Conservation (phyloP, 23 tunicate genomes). For the Ciona savignyi region DNA sequence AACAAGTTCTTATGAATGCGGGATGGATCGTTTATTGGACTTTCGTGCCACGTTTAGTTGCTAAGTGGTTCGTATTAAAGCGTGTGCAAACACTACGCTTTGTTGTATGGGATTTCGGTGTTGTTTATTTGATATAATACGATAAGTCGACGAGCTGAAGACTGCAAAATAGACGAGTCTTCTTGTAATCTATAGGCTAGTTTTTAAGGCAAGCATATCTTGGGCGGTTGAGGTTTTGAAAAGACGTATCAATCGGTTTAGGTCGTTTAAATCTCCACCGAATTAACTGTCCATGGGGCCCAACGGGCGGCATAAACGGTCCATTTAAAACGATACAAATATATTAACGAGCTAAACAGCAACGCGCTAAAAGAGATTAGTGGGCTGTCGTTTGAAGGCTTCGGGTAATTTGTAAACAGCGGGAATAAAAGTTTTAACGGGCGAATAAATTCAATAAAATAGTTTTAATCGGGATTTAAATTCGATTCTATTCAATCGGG, state of each 20-base stretch:
- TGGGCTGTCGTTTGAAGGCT: neutral
- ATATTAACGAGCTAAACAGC: too few species aligned
- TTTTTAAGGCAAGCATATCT: too few species aligned
- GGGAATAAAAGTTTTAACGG: neutral
- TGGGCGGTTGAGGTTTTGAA: too few species aligned
- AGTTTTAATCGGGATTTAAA: neutral
- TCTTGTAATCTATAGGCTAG: too few species aligned
- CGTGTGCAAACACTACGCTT: neutral
- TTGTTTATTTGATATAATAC: neutral
- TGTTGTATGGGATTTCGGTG: neutral
- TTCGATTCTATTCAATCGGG: neutral
- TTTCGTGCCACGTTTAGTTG: neutral
- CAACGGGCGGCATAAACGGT: too few species aligned
- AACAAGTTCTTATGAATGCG: neutral
- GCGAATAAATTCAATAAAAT: neutral
- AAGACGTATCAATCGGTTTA: too few species aligned
- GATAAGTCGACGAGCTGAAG: neutral
- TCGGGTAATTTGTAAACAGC: neutral
- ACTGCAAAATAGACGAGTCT: too few species aligned
- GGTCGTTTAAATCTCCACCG: too few species aligned
- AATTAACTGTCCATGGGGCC: too few species aligned
- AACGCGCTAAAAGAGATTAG: neutral
- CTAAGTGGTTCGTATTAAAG: too few species aligned
- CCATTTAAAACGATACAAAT: neutral
- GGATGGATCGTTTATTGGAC: neutral